A percentile compares a stretch with the other conserved stretches of the same genome.
phyloP scores from a whole-genome alignment of 2,113 vertebrate species.

The Malaclemys terrapin region DNA sequence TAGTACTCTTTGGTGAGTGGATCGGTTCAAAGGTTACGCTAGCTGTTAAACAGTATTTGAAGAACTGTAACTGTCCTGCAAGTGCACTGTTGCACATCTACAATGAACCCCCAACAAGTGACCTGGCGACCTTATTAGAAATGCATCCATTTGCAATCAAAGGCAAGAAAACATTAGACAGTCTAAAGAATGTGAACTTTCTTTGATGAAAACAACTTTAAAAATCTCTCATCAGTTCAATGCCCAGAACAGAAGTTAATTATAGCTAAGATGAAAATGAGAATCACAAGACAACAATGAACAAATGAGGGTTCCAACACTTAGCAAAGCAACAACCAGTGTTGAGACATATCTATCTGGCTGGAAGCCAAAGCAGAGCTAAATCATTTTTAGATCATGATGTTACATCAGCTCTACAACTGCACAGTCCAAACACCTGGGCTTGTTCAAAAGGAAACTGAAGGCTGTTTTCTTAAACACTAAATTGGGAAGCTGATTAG shows the following conservation, averaged over 20 bases:
- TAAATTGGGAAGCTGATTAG: background rate
- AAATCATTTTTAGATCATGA: background rate
- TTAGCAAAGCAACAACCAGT: background rate
- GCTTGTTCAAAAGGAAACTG: background rate
- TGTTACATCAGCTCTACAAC: background rate
- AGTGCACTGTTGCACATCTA: slow-evolving; percentile 19
- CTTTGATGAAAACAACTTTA: background rate
- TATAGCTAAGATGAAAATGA: background rate
- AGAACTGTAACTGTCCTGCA: slow-evolving; percentile 33
- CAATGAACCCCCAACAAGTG: background rate
- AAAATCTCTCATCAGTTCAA: background rate
- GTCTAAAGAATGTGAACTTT: background rate
- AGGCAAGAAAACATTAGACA: background rate
- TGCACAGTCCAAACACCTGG: background rate
- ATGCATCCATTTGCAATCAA: background rate
- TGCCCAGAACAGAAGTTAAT: background rate
- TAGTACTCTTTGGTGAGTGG: slow-evolving; percentile 8
- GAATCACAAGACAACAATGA: background rate
- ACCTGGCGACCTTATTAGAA: background rate
- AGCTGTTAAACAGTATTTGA: slow-evolving; percentile 41
- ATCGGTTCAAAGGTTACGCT: background rate
- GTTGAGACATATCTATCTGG: background rate
- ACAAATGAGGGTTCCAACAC: background rate
- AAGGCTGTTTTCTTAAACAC: background rate
- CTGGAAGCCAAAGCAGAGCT: background rate